Conservation (phyloP, 37 sponge, comb jelly and placozoan genomes). For the Chondrosia reniformis region DNA sequence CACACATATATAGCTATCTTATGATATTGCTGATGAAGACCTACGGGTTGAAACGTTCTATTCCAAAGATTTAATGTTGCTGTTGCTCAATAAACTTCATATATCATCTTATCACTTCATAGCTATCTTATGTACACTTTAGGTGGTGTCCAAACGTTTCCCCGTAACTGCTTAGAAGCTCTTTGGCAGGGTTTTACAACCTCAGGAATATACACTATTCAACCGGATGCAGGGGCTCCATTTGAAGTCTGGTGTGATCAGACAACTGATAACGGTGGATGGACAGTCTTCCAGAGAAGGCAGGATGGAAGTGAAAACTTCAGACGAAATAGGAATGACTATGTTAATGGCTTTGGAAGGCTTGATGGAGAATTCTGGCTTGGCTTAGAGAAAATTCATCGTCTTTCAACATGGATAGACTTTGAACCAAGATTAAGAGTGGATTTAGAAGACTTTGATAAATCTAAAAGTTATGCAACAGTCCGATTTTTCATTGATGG, state of each 20-base stretch:
- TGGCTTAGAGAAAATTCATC: constrained; percentile 21
- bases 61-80: too few species aligned
- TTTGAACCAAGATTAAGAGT: constrained; percentile 10
- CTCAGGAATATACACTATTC: constrained; percentile 15
- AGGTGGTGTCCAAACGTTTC: too few species aligned
- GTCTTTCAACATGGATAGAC: constrained; percentile 1
- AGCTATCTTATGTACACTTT: too few species aligned
- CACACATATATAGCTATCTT: too few species aligned
- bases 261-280: constrained; percentile 23
- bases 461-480: neutral
- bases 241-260: constrained; percentile 23
- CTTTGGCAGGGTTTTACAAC: neutral
- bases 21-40: too few species aligned
- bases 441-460: constrained; percentile 13
- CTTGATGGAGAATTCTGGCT: constrained; percentile 15
- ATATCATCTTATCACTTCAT: too few species aligned
- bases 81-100: too few species aligned
- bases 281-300: constrained; percentile 22
- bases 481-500: neutral
- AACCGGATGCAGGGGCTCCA: neutral
- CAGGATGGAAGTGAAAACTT: constrained; percentile 13
- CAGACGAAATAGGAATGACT: constrained; percentile 3
- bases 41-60: too few species aligned
- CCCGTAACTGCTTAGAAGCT: constrained; percentile 9
- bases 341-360: constrained; percentile 16